Base-by-base conservation (phyloP, 2,113 vertebrate species). In the Xenus cinereus region DNA sequence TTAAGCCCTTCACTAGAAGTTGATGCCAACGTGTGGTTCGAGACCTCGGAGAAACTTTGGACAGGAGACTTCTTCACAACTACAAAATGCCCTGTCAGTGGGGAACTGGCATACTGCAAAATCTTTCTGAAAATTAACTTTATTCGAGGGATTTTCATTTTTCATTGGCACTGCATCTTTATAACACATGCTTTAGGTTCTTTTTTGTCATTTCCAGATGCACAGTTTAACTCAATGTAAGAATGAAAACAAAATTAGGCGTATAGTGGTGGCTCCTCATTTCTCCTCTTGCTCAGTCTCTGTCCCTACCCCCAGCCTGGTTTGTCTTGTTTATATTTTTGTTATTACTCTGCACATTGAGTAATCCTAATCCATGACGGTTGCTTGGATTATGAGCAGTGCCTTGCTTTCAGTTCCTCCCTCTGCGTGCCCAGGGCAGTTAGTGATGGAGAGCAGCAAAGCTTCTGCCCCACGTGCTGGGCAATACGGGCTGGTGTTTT, bases 21-120 rank as follows among this genome's bases (percentile, higher is more conserved):
- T 76, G 12, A 37, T 76, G 14, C 18, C 39, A 30, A 0, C 1
- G 1, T 6, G 39, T 56, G 3, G 7, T 35, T 54, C 37, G 48
- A 71, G 30, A 53, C 18, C 39, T 68, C 30, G 27, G 41, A 79
- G 68, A 85, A 76, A 72, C 51, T 91, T 76, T 32, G 26, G 18
- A 28, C 16, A 37, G 46, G n/a, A 63, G 23, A 24, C 8, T 62
- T 76, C 41, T 92, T 84, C 46, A 6, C 24, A 78, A 26, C 8
- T 72, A 14, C 14, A 32, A 62, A 87, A 45, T 26, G 19, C 12
- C 24, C 28, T 53, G 17, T 28, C 37, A 39, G 10, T 10, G 28
- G 21, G n/a, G 16, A 51, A 23, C 59, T 0, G 0, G 30, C 7
- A 14, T 50, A 28, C 27, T 33, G 51, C 9, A 43, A 53, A 53